These are phyloP conservation scores for Acipenser transmontanus DNA, from an alignment of 2,797 vertebrate genomes.

Conservation along the genomic window DNA sequence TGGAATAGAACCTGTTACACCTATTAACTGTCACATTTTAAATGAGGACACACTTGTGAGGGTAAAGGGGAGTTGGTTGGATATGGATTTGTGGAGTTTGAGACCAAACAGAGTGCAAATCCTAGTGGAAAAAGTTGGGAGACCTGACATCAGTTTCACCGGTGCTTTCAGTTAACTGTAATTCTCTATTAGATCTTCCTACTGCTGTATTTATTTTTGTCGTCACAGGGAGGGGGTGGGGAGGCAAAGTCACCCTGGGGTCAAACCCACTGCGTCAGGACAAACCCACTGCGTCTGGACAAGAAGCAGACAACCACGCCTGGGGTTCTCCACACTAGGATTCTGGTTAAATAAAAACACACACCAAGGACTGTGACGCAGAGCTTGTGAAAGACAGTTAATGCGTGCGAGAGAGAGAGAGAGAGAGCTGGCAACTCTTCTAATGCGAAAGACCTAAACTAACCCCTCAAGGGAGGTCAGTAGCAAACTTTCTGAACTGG, in stretches of 20 bases:
- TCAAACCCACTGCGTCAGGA: slow-evolving; percentile 21
- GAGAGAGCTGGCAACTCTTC: slow-evolving; percentile 18
- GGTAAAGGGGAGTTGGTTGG: too few relatives aligned
- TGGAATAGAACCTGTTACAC: too few relatives aligned
- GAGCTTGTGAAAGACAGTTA: not conserved
- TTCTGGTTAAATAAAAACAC: not conserved
- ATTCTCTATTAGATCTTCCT: too few relatives aligned
- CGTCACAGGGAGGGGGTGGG: not conserved
- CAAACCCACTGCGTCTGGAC: not conserved
- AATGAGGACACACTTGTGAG: too few relatives aligned
- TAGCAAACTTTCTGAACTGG: not conserved
- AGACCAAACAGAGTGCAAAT: too few relatives aligned
- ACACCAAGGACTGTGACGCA: not conserved
- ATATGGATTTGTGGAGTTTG: too few relatives aligned
- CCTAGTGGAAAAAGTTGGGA: too few relatives aligned
- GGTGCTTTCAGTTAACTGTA: too few relatives aligned
- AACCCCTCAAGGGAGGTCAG: slow-evolving; percentile 25
- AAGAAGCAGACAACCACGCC: slow-evolving; percentile 8
- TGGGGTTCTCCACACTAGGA: slow-evolving; percentile 2
- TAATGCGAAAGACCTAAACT: slow-evolving; percentile 27
- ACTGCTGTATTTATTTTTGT: too few relatives aligned
- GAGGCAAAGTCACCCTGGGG: slow-evolving; percentile 45
- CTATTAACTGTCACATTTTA: too few relatives aligned
- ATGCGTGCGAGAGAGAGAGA: not conserved
- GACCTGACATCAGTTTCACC: too few relatives aligned